Evolutionary conservation across 2,113 vertebrate species (phyloP), one percentile per base, ranked within the genome.

Genomic region (Bujurquina vittata): DNA sequence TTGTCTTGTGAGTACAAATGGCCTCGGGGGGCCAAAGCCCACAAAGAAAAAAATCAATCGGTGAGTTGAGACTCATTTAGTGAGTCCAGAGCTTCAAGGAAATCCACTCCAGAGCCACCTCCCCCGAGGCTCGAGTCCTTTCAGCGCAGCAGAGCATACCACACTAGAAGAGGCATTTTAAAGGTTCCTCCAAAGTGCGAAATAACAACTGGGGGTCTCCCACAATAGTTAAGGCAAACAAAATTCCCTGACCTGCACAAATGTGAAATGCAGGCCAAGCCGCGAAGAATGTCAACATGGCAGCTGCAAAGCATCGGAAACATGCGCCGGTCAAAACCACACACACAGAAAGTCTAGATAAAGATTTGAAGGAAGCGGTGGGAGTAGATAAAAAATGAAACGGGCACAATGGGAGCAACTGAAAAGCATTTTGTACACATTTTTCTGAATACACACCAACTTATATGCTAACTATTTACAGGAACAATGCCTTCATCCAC

Each of bases 131-230:
- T 52, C 62, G 20, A 61, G 76, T 63, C 84, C 79, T 85, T 77
- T 80, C 60, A n/a, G 49, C 84, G 80, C 85, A 86, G 75, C 74
- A 26, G 75, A 88, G 80, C 91, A 87, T 84, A 87, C 54, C 83
- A 54, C 77, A 60, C 61, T 7, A 69, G 80, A 75, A 56, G 35
- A 91, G 85, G 82, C 88, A 83, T 92, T 91, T 90, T 84, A 80
- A 87, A 88, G 86, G 87, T 93, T 88, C 84, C 84, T 91, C 83
- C 84, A 92, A 92, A 92, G 91, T 92, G 90, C 81, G 88, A 94
- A 94, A 94, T 89, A 95, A 94, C 94, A 94, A 94, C 91, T 92
- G 93, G 89, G 86, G 92, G 91, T 91, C 83, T 91, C 88, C 87
- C 80, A 87, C 93, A 87, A 94, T 94, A 93, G 91, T 86, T 49